phyloP scores from a whole-genome alignment of 92 coral and sea anemone species.

The Diadumene lineata region DNA sequence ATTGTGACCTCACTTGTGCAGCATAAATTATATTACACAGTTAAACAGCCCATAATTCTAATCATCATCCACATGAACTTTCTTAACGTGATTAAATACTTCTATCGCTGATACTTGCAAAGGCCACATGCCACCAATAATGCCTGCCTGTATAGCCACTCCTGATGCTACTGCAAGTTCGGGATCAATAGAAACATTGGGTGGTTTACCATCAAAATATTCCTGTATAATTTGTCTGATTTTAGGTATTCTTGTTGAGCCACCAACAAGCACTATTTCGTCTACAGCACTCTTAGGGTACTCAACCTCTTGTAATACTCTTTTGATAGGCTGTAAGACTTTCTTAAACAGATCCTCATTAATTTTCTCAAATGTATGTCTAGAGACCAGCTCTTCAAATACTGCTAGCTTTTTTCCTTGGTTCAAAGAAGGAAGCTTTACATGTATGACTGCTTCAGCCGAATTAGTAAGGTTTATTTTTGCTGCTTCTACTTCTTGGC shows the following conservation, averaged over 20 bases:
- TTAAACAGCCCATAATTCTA: too few relatives aligned
- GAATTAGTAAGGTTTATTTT: constrained; percentile 76
- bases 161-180: constrained; percentile 98
- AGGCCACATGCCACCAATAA: constrained; percentile 99
- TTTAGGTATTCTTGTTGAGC: constrained; percentile 90
- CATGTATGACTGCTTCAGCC: constrained; percentile 49
- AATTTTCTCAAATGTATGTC: constrained; percentile 86
- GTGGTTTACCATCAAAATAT: constrained; percentile 87
- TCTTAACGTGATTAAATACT: constrained; percentile 71
- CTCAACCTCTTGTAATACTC: constrained; percentile 78
- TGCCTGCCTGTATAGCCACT: constrained; percentile 97
- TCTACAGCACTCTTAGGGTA: constrained; percentile 74
- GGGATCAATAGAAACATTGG: constrained; percentile 95
- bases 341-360: constrained; percentile 84
- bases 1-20: too few relatives aligned
- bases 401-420: constrained; percentile 60
- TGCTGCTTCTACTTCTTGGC: constrained; percentile 88
- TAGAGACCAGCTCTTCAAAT: constrained; percentile 67
- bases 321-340: constrained; percentile 81
- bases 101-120: constrained; percentile 98
- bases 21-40: too few relatives aligned
- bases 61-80: constrained; percentile 58
- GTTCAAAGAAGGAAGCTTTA: constrained; percentile 69
- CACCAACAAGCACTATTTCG: constrained; percentile 93
- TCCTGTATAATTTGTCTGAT: constrained; percentile 80